These are phyloP conservation scores for Puntigrus tetrazona DNA, from an alignment of 2,113 vertebrate species.

Conservation along the genomic window DNA sequence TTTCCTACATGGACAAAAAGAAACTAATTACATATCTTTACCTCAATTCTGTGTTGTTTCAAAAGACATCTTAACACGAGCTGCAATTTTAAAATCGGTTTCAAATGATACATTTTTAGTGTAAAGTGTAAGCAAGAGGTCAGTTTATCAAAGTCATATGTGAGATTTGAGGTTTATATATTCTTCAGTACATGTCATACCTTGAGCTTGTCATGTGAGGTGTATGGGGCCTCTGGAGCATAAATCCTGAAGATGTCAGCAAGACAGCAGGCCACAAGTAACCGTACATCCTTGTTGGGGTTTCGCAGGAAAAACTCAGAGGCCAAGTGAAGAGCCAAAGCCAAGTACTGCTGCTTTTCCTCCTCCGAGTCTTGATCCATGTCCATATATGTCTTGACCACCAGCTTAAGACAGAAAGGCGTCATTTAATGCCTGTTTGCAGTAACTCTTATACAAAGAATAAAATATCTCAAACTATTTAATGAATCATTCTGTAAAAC, in stretches of 20 bases:
- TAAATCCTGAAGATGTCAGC: conserved; percentile 99
- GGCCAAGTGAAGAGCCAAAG: conserved; percentile 94
- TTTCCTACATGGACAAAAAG: conserved; percentile 82
- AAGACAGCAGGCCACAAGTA: conserved; percentile 97
- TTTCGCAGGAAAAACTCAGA: conserved; percentile 99
- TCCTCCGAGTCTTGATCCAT: conserved; percentile 99
- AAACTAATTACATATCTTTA: background rate
- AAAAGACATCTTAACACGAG: background rate
- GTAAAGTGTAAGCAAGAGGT: background rate
- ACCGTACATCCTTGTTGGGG: conserved; percentile 97
- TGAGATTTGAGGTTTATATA: background rate
- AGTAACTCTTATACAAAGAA: background rate
- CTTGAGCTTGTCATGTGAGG: conserved; percentile 99
- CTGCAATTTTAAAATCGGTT: background rate
- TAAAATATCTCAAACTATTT: background rate
- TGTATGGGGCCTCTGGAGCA: conserved; percentile 98
- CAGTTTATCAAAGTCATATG: background rate
- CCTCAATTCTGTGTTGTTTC: background rate
- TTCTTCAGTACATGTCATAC: conserved; percentile 64
- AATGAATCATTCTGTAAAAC: background rate
- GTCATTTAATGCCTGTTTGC: background rate
- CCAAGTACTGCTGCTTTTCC: conserved; percentile 98
- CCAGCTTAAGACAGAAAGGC: conserved; percentile 79
- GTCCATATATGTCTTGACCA: conserved; percentile 99
- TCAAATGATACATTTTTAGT: background rate